A percentile compares a stretch with the other conserved stretches of the same genome.
These are phyloP conservation scores for Pangasius macronema DNA, from an alignment of 2,797 vertebrate genomes.

Conservation along the genomic window DNA sequence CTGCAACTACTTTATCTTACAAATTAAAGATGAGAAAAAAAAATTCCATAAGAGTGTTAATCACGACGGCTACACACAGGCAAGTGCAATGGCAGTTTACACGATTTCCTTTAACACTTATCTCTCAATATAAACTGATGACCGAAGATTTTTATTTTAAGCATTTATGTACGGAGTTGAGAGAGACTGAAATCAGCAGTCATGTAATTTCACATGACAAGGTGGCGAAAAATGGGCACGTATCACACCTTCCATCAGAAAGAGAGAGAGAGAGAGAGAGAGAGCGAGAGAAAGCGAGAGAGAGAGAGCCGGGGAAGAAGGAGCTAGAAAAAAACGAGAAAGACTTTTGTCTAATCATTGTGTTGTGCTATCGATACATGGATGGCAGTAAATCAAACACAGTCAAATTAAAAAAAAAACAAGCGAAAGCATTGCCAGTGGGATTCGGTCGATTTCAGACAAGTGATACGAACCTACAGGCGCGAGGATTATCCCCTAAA, in stretches of 20 bases:
- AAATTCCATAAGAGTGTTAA: not conserved
- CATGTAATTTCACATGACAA: slow-evolving; percentile 65
- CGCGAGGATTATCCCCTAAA: not conserved
- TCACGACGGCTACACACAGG: too few relatives aligned
- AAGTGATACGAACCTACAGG: not conserved
- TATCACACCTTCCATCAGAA: slow-evolving; percentile 20
- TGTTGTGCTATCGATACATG: not conserved
- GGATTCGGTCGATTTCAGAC: too few relatives aligned
- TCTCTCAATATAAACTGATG: slow-evolving; percentile 35
- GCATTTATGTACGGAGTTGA: slow-evolving; percentile 65
- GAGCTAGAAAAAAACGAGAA: too few relatives aligned
- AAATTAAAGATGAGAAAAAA: not conserved
- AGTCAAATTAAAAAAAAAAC: not conserved
- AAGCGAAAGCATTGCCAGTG: not conserved
- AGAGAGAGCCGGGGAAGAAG: not conserved
- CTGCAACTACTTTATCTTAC: not conserved
- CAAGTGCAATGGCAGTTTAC: not conserved
- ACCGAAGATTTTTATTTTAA: slow-evolving; percentile 63
- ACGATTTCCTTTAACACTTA: not conserved
- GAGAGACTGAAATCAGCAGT: slow-evolving; percentile 70
- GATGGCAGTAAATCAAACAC: not conserved
- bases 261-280: not conserved
- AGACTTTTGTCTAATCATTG: not conserved
- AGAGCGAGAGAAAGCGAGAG: not conserved
- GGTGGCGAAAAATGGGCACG: slow-evolving; percentile 66